Conservation (phyloP, 2,797 vertebrate genomes). For the Coranthus polyacanthus region DNA sequence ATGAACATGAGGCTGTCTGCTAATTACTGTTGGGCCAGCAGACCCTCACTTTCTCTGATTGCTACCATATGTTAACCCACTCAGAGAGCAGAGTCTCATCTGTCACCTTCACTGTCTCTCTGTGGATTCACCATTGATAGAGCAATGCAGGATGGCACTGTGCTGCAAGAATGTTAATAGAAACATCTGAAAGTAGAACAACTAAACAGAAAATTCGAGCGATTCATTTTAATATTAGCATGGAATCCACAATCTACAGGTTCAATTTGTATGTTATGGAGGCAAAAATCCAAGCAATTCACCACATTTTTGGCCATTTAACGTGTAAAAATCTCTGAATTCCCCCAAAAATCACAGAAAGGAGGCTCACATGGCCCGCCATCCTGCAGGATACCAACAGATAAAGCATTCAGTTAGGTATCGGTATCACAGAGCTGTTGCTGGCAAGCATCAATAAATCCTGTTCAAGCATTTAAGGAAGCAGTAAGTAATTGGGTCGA, state of each 20-base stretch:
- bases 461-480: slow-evolving; percentile 72
- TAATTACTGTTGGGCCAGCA: slow-evolving; percentile 89
- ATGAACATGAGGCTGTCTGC: slow-evolving; percentile 86
- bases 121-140: slow-evolving; percentile 38
- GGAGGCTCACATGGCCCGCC: slow-evolving; percentile 2
- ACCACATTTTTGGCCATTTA: background rate
- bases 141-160: slow-evolving; percentile 37
- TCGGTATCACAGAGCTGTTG: slow-evolving; percentile 48
- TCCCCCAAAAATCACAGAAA: background rate
- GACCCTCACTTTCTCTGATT: slow-evolving; percentile 85
- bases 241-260: background rate
- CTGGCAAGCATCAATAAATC: slow-evolving; percentile 76
- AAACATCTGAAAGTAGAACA: slow-evolving; percentile 13
- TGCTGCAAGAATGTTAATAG: slow-evolving; percentile 9
- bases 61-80: slow-evolving; percentile 88
- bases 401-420: slow-evolving; percentile 49
- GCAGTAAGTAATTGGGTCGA: slow-evolving; percentile 84
- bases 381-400: slow-evolving; percentile 34
- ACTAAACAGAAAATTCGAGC: background rate
- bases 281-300: background rate
- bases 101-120: slow-evolving; percentile 82
- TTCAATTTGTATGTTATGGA: background rate
- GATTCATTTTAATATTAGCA: background rate
- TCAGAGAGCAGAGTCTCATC: slow-evolving; percentile 76
- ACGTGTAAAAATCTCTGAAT: background rate